Percentiles rank a stretch among this genome's conserved stretches.
These are phyloP conservation scores for Cephus nigrinus DNA, from an alignment of 2,888 invertebrate genomes.

Conservation along the genomic window DNA sequence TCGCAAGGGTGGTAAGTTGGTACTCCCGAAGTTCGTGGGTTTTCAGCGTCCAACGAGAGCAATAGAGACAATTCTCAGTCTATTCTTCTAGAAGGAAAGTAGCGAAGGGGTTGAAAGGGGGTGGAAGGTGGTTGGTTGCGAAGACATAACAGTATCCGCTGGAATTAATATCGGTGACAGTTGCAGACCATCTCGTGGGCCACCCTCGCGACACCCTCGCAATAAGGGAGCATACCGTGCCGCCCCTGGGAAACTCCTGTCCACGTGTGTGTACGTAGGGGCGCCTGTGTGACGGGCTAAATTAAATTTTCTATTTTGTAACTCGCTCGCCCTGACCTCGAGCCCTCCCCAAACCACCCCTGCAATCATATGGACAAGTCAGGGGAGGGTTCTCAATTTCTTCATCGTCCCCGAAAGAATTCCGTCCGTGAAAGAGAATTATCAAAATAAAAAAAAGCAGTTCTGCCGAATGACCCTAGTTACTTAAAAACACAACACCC, in stretches of 20 bases:
- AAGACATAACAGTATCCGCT: slow-evolving; percentile 11
- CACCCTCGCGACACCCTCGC: slow-evolving; percentile 29
- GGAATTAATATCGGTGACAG: slow-evolving; percentile 41
- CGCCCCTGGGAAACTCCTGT: slow-evolving; percentile 13
- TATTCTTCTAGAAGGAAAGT: neutral
- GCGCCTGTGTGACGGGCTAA: slow-evolving; percentile 46
- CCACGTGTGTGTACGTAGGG: neutral
- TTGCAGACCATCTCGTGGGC: slow-evolving; percentile 14
- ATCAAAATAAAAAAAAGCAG: neutral
- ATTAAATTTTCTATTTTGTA: slow-evolving; percentile 59
- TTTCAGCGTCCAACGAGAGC: neutral
- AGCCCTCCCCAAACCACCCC: slow-evolving; percentile 28
- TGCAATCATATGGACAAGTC: slow-evolving; percentile 45
- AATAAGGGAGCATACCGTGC: slow-evolving; percentile 36
- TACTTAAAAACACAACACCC: neutral
- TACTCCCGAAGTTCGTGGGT: neutral
- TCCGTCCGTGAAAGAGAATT: neutral
- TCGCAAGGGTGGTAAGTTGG: neutral
- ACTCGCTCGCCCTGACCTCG: slow-evolving; percentile 45
- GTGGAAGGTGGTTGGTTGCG: neutral
- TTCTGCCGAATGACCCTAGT: neutral
- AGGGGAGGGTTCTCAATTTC: slow-evolving; percentile 43
- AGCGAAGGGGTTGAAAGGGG: neutral
- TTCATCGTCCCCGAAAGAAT: neutral
- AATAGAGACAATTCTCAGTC: neutral